phyloP scores from a whole-genome alignment of 35 echinoderm and acorn worm species.

The Nesometra sesokonis region DNA sequence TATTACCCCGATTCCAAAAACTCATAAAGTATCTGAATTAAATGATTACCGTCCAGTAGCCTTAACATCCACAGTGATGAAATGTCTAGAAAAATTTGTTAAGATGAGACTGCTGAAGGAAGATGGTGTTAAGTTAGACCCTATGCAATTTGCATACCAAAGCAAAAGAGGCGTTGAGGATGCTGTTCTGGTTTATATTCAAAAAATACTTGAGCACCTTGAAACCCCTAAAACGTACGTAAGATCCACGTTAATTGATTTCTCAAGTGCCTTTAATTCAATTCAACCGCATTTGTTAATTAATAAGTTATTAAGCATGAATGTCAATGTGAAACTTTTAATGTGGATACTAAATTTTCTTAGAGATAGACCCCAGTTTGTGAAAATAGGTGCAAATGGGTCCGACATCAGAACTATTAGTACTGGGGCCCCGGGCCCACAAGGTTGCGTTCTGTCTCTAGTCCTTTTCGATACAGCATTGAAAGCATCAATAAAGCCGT shows the following conservation, averaged over 20 bases:
- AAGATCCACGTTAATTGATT: too few species aligned
- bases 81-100: slow-evolving; percentile 27
- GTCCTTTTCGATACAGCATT: not conserved
- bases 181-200: slow-evolving; percentile 4
- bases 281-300: too few species aligned
- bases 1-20: slow-evolving; percentile 12
- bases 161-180: slow-evolving; percentile 10
- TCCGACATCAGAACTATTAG: not conserved
- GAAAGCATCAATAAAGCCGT: too few species aligned
- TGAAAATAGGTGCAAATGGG: not conserved
- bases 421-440: slow-evolving; percentile 12
- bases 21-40: not conserved
- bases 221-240: slow-evolving; percentile 12
- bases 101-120: not conserved
- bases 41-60: slow-evolving; percentile 35
- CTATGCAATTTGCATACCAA: slow-evolving; percentile 15
- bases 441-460: not conserved
- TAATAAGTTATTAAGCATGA: too few species aligned
- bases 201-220: slow-evolving; percentile 9
- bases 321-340: too few species aligned
- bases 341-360: too few species aligned
- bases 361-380: too few species aligned
- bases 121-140: not conserved
- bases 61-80: slow-evolving; percentile 5
- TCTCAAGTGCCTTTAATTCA: too few species aligned